Conservation (phyloP, 2,888 invertebrate species). For the Pristionchus fissidentatus region DNA sequence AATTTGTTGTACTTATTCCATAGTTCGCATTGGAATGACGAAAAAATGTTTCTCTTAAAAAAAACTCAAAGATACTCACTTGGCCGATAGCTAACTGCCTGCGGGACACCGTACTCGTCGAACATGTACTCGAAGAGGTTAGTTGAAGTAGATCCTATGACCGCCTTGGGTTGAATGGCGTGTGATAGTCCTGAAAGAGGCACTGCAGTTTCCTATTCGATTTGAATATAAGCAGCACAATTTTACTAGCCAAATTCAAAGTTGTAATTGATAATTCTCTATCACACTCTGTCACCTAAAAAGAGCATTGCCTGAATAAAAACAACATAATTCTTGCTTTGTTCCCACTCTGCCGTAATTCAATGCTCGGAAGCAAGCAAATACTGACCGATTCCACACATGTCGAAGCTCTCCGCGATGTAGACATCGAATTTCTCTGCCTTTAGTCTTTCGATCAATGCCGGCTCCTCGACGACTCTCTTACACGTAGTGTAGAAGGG, state of each 20-base stretch:
- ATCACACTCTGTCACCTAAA: too few species aligned
- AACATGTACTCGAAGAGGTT: background rate
- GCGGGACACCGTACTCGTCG: background rate
- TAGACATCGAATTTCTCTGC: conserved; percentile 24
- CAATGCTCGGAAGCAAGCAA: too few species aligned
- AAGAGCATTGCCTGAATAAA: too few species aligned
- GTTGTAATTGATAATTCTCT: too few species aligned
- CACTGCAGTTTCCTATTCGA: too few species aligned
- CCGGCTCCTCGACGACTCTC: background rate
- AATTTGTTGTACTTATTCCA: too few species aligned
- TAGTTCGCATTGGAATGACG: too few species aligned
- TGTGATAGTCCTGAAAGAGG: background rate
- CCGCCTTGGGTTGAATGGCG: conserved; percentile 10
- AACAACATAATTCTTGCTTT: too few species aligned
- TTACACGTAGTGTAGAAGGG: background rate
- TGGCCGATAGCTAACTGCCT: background rate
- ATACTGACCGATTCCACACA: background rate
- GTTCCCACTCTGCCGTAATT: too few species aligned
- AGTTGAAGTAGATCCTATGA: background rate
- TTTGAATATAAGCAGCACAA: too few species aligned
- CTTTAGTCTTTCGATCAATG: background rate
- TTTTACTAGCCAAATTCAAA: too few species aligned
- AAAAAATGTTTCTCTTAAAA: too few species aligned
- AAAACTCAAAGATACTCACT: background rate
- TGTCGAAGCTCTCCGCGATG: conserved; percentile 30